Conservation (phyloP, 2,113 vertebrate genomes). For the Pristiophorus japonicus region DNA sequence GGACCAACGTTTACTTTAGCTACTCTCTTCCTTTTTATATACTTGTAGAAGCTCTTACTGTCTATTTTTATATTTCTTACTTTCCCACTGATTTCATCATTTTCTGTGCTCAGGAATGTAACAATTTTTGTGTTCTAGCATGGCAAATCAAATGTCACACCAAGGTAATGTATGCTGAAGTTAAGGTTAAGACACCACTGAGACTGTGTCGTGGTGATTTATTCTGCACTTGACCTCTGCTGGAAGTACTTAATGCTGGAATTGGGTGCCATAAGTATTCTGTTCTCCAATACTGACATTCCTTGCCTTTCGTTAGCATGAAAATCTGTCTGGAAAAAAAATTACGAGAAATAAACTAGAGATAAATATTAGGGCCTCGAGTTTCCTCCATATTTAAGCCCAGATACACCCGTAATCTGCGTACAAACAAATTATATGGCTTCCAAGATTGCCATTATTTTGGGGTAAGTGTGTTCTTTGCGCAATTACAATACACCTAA, state of each 20-base stretch:
- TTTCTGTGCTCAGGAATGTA: background rate
- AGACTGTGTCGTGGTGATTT: background rate
- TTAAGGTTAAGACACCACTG: background rate
- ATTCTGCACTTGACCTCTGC: background rate
- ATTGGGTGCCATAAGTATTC: background rate
- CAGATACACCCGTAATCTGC: background rate
- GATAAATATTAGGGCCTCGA: background rate
- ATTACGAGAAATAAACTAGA: background rate
- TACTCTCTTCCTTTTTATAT: too few relatives aligned
- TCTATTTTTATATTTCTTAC: too few relatives aligned
- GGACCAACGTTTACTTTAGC: too few relatives aligned
- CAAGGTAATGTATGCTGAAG: background rate
- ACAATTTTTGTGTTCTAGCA: background rate
- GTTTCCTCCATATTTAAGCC: background rate
- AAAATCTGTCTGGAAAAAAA: background rate
- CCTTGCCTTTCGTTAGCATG: background rate
- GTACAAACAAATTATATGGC: background rate
- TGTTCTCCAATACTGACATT: background rate
- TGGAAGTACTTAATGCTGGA: background rate
- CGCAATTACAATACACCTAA: background rate
- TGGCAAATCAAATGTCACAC: background rate
- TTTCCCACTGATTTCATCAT: background rate
- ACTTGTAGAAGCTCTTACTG: too few relatives aligned
- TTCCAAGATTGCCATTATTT: background rate
- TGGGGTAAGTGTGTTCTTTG: background rate